These are phyloP conservation scores for Boleophthalmus pectinirostris DNA, from an alignment of 2,113 vertebrate species.

Conservation along the genomic window DNA sequence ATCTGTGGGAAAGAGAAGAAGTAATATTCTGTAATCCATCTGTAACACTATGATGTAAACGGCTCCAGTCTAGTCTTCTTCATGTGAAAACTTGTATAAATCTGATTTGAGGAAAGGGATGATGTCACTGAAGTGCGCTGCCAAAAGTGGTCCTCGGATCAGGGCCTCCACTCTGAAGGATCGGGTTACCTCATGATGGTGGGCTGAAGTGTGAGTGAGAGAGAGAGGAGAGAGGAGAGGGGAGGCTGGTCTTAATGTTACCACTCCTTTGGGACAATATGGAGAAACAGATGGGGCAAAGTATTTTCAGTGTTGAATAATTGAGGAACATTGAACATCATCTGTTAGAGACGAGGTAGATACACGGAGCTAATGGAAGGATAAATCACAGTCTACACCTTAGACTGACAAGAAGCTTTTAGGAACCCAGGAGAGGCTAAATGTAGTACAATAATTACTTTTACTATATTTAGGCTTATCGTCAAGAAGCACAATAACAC, in stretches of 20 bases:
- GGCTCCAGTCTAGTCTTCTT: neutral
- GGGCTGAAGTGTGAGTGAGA: constrained; percentile 38
- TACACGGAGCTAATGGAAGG: constrained; percentile 26
- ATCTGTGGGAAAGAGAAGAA: neutral
- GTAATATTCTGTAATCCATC: neutral
- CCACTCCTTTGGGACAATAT: constrained; percentile 40
- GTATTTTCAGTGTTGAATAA: constrained; percentile 56
- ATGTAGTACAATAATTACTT: neutral
- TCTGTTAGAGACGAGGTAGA: constrained; percentile 23
- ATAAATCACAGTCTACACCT: constrained; percentile 20
- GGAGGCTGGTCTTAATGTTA: constrained; percentile 54
- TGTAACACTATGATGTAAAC: constrained; percentile 1
- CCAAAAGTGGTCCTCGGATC: constrained; percentile 56
- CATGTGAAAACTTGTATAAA: constrained; percentile 4
- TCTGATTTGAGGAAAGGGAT: constrained; percentile 20
- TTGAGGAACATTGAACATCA: constrained; percentile 37
- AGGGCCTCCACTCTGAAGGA: constrained; percentile 54
- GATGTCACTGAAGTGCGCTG: constrained; percentile 62
- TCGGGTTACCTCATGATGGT: constrained; percentile 60
- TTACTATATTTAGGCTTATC: neutral
- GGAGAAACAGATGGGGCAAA: constrained; percentile 49
- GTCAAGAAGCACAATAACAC: neutral
- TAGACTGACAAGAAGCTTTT: constrained; percentile 15
- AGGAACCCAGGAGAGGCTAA: constrained; percentile 7
- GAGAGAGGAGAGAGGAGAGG: constrained; percentile 23